Conservation (phyloP, 2,888 invertebrate species). For the Rhagonycha fulva region DNA sequence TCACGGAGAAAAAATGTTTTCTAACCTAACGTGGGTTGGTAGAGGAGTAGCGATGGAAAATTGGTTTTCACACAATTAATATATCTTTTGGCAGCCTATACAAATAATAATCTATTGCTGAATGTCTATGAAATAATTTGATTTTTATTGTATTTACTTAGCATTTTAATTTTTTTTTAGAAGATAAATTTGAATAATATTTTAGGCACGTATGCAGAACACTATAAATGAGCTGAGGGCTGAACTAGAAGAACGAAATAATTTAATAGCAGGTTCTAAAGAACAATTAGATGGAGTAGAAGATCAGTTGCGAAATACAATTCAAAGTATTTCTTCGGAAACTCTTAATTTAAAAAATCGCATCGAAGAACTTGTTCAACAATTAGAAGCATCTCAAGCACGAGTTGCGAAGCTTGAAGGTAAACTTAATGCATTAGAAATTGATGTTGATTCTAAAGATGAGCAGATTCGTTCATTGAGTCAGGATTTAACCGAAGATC, state of each 20-base stretch:
- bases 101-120: too few species aligned
- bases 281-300: neutral
- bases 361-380: conserved; percentile 37
- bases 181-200: neutral
- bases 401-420: conserved; percentile 7
- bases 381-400: conserved; percentile 47
- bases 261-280: neutral
- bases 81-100: too few species aligned
- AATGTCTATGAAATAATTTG: too few species aligned
- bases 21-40: too few species aligned
- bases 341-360: neutral
- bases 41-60: too few species aligned
- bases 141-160: neutral
- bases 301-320: neutral
- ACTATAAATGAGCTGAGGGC: neutral
- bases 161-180: neutral
- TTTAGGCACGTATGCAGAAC: neutral
- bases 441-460: neutral
- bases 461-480: neutral
- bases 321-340: neutral
- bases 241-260: neutral
- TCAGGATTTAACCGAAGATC: neutral
- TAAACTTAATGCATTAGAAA: neutral
- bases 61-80: too few species aligned
- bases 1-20: too few species aligned